Evolutionary conservation across 2,797 vertebrate genomes (phyloP), one percentile per base, ranked within the genome.

Genomic region (Melopsittacus undulatus): DNA sequence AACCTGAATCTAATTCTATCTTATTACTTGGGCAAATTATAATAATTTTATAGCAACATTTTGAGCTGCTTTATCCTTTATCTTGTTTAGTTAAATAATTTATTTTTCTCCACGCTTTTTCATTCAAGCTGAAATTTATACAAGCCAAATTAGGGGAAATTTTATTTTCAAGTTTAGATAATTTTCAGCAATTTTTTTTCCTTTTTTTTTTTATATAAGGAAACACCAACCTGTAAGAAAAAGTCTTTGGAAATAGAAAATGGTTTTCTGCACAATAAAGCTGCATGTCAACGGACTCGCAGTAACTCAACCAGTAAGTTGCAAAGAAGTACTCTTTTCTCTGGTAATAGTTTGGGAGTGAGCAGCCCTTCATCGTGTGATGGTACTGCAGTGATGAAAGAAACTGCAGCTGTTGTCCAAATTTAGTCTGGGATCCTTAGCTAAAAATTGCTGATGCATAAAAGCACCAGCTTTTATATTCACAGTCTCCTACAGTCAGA

Each of bases 251-350:
- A 98, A 73, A 51, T 45, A 15, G 97, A 94, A 36, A 97, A 97
- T 36, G 91, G 93, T 34, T 96, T 96, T 75, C 93, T 97, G 63
- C 95, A 98, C 59, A 97, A 95, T 66, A 98, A 98, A 93, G 96
- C 72, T 43, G 91, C 88, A 54, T 98, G 97, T 83, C 98, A 98
- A n/a, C 97, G 98, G 95, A 98, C 97, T 34, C 98, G 98, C 52
- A 98, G 98, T 94, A 99, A 98, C 95, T 99, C 99, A 63, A 98
- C 98, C 88, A 98, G 99, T 99, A 97, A 96, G 98, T 97, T 83
- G 20, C 40, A 63, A 42, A 76, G 46, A 36, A 77, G n/a, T 38
- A 38, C 83, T 69, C 14, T 72, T 51, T 42, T 69, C 34, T 76
- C 10, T 52, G 79, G 7, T 18, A 30, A 45, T 11, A 30, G 5